Evolutionary conservation across 2,888 invertebrate genomes (phyloP).

Genomic region (Omphaloscelis lunosa): DNA sequence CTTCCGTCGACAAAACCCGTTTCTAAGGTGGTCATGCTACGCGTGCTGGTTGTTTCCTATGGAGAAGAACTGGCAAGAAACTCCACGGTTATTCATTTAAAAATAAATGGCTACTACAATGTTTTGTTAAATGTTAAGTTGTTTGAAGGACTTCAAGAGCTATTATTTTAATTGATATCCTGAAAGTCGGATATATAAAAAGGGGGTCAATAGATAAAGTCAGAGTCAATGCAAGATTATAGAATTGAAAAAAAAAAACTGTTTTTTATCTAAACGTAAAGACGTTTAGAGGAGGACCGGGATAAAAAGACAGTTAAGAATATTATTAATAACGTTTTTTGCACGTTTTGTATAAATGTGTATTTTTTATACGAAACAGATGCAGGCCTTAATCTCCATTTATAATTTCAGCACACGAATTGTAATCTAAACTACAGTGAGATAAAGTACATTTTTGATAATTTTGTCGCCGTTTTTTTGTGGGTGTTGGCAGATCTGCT

Average conservation of each 20-base stretch:
- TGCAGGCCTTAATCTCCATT: slow-evolving; percentile 62
- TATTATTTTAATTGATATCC: neutral
- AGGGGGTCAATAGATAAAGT: no score
- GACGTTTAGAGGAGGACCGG: slow-evolving; percentile 21
- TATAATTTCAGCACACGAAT: slow-evolving; percentile 29
- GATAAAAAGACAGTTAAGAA: slow-evolving; percentile 43
- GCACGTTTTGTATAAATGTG: slow-evolving; percentile 65
- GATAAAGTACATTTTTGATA: slow-evolving; percentile 53
- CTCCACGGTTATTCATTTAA: no score
- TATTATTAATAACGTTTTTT: slow-evolving; percentile 64
- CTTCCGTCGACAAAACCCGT: no score
- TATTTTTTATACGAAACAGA: slow-evolving; percentile 69
- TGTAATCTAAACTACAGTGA: slow-evolving; percentile 39
- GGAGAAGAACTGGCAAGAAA: no score
- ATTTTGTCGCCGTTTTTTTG: slow-evolving; percentile 50
- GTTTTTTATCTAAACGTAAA: slow-evolving; percentile 11
- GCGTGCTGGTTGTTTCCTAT: no score
- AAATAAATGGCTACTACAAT: no score
- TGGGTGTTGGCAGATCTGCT: slow-evolving; percentile 66
- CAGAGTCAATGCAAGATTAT: neutral
- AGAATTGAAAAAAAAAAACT: neutral
- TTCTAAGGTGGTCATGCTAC: no score
- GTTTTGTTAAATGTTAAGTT: neutral
- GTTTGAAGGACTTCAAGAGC: neutral
- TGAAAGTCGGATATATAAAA: neutral